phyloP scores from a whole-genome alignment of 1,140 invertebrate species.

The Listronotus bonariensis region DNA sequence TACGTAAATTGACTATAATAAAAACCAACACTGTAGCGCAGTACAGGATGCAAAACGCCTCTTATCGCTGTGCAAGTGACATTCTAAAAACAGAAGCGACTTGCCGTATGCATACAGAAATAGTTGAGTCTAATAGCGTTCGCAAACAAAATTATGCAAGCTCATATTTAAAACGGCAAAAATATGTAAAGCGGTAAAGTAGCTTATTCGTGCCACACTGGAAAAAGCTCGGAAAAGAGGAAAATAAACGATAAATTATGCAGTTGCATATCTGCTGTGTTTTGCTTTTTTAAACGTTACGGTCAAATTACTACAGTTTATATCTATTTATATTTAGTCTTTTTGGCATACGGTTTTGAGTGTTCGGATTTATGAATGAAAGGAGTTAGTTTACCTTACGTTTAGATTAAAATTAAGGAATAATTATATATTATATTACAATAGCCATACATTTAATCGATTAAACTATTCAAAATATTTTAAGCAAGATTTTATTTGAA shows the following conservation, averaged over 20 bases:
- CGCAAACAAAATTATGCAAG: conserved; percentile 35
- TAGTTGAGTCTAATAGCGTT: conserved; percentile 29
- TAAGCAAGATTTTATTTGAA: too few relatives aligned
- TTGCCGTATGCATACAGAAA: conserved; percentile 26
- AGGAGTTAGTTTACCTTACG: too few relatives aligned
- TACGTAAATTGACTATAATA: too few relatives aligned
- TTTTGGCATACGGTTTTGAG: too few relatives aligned
- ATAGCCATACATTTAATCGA: too few relatives aligned
- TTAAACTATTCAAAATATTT: too few relatives aligned
- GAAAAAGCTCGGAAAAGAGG: conserved; percentile 24
- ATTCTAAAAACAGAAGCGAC: conserved; percentile 23
- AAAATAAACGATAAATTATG: conserved; percentile 33
- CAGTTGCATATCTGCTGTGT: conserved; percentile 30
- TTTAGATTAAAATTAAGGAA: too few relatives aligned
- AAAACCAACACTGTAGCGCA: background rate
- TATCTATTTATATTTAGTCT: too few relatives aligned
- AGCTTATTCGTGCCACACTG: conserved; percentile 20
- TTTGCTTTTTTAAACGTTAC: conserved; percentile 27
- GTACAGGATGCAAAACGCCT: background rate
- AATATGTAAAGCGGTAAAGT: conserved; percentile 33
- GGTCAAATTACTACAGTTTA: conserved; percentile 1
- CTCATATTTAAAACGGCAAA: conserved; percentile 33
- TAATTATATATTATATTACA: too few relatives aligned
- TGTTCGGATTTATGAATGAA: too few relatives aligned
- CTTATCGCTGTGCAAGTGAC: conserved; percentile 19